Percentiles rank a stretch among this genome's conserved stretches.
Conservation (phyloP, 1,140 invertebrate genomes). For the honey bee (Apis mellifera) region DNA sequence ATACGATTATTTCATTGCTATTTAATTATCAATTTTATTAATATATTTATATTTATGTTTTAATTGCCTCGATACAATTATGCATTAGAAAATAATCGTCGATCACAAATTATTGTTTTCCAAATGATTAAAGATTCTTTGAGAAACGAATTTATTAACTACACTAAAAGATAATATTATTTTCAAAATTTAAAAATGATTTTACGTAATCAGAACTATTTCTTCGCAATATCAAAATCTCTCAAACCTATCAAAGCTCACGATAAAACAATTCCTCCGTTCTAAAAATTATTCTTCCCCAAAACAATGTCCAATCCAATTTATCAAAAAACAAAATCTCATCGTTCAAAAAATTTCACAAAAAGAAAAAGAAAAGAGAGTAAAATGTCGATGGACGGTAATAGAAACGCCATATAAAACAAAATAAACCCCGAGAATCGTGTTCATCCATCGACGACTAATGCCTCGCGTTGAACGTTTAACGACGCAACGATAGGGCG, state of each 20-base stretch:
- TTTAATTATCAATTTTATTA: too few relatives aligned
- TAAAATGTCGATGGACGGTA: not conserved
- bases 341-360: not conserved
- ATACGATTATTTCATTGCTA: too few relatives aligned
- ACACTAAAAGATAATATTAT: too few relatives aligned
- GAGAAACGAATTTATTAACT: too few relatives aligned
- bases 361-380: not conserved
- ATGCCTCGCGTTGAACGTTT: constrained; percentile 26
- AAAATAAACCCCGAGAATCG: not conserved
- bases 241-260: too few relatives aligned
- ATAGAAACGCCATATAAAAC: not conserved
- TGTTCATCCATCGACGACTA: not conserved
- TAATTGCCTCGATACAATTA: too few relatives aligned
- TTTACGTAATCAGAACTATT: too few relatives aligned
- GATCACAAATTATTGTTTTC: not conserved
- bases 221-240: too few relatives aligned
- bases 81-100: not conserved
- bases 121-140: not conserved
- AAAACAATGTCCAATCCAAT: not conserved
- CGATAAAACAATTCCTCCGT: not conserved
- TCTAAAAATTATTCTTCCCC: too few relatives aligned
- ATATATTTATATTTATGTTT: too few relatives aligned
- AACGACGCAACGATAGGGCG: constrained; percentile 28
- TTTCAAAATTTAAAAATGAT: too few relatives aligned
- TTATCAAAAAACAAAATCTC: not conserved